Conservation (phyloP, 2,797 vertebrate genomes). For the Coendou prehensilis region DNA sequence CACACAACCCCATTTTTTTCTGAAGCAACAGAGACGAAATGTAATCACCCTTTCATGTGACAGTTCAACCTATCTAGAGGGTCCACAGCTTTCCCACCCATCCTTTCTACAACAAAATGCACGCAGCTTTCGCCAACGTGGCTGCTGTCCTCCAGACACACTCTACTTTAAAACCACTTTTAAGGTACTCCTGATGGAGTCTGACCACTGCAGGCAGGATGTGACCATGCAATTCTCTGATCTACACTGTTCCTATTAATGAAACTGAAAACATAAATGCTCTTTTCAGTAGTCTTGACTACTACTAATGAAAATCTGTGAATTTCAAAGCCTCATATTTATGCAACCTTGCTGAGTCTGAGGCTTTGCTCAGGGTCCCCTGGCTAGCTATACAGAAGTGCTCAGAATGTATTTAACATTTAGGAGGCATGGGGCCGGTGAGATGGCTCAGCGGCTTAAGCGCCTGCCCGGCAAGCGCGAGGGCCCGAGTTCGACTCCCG, state of each 20-base stretch:
- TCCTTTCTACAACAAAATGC: neutral
- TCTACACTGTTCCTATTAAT: neutral
- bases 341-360: neutral
- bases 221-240: neutral
- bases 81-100: neutral
- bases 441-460: too few species aligned
- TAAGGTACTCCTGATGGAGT: neutral
- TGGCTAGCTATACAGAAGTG: neutral
- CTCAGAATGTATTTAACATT: neutral
- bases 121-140: neutral
- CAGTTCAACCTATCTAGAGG: neutral
- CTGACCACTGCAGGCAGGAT: neutral
- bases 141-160: neutral
- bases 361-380: neutral
- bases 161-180: neutral
- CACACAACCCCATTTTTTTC: neutral
- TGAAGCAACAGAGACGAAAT: neutral
- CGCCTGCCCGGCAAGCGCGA: too few species aligned
- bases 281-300: slow-evolving; percentile 33
- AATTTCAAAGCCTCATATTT: slow-evolving; percentile 31
- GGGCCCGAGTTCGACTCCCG: too few species aligned
- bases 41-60: neutral
- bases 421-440: neutral
- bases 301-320: neutral
- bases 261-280: neutral